These are phyloP conservation scores for Miltochrista miniata DNA, from an alignment of 2,888 invertebrate genomes.

Conservation along the genomic window DNA sequence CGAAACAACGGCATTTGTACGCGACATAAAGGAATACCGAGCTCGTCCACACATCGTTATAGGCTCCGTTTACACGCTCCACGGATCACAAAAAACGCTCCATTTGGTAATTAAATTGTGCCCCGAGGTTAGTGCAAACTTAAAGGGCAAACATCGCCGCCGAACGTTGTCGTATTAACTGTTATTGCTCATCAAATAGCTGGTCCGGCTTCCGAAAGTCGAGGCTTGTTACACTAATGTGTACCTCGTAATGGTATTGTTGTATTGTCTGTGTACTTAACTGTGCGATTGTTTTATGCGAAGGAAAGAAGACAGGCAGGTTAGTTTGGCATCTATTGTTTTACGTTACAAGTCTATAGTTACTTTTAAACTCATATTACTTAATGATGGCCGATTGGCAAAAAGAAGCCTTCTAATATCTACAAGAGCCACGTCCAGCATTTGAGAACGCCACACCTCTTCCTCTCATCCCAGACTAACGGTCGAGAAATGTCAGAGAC, in stretches of 20 bases:
- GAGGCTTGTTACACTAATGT: slow-evolving; percentile 12
- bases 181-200: slow-evolving; percentile 52
- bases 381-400: too few relatives aligned
- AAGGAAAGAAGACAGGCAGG: too few relatives aligned
- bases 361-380: too few relatives aligned
- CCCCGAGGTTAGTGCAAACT: slow-evolving; percentile 57
- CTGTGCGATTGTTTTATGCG: too few relatives aligned
- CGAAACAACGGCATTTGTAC: slow-evolving; percentile 11
- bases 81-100: slow-evolving; percentile 68
- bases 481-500: too few relatives aligned
- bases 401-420: too few relatives aligned
- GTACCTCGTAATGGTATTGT: slow-evolving; percentile 8
- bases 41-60: slow-evolving; percentile 38
- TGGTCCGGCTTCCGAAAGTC: slow-evolving; percentile 34
- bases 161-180: slow-evolving; percentile 22
- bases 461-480: too few relatives aligned
- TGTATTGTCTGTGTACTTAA: not conserved
- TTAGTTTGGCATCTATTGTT: too few relatives aligned
- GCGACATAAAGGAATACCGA: slow-evolving; percentile 22
- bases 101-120: slow-evolving; percentile 78
- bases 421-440: too few relatives aligned
- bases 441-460: too few relatives aligned
- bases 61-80: slow-evolving; percentile 55
- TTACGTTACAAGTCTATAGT: too few relatives aligned
- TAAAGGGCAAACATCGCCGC: slow-evolving; percentile 58